Percentiles rank a stretch among this genome's conserved stretches.
These are phyloP conservation scores for Bambusicola thoracicus DNA, from an alignment of 2,113 vertebrate species.

Conservation along the genomic window DNA sequence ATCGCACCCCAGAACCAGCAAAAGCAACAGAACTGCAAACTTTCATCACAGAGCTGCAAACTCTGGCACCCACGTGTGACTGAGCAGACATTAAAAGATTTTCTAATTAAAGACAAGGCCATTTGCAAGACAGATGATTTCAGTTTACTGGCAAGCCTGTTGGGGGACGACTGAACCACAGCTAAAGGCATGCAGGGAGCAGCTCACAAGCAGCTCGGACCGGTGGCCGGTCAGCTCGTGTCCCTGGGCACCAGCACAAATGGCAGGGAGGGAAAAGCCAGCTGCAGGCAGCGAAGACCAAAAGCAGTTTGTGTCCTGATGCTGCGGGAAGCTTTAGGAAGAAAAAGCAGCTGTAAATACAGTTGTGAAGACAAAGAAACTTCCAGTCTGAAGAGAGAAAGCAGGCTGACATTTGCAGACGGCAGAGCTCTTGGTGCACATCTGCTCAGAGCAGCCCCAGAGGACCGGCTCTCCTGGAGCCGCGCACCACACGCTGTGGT, in stretches of 20 bases:
- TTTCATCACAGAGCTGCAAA: background rate
- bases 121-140: constrained; percentile 50
- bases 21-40: background rate
- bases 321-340: background rate
- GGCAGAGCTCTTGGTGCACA: background rate
- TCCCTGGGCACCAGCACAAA: background rate
- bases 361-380: rapidly evolving
- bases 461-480: background rate
- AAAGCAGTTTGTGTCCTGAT: background rate
- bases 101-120: constrained; percentile 45
- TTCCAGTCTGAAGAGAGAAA: background rate
- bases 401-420: background rate
- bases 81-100: constrained; percentile 51
- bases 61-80: constrained; percentile 46
- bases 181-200: background rate
- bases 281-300: background rate
- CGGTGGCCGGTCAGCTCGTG: background rate
- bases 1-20: background rate
- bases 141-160: constrained; percentile 2
- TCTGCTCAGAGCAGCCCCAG: background rate
- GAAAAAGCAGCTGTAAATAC: constrained; percentile 1
- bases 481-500: background rate
- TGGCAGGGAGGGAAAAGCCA: background rate
- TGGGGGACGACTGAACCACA: background rate
- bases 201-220: rapidly evolving